A percentile compares a stretch with the other conserved stretches of the same genome.
phyloP scores from a whole-genome alignment of 2,113 vertebrate genomes.

The Ploceus nigricollis region DNA sequence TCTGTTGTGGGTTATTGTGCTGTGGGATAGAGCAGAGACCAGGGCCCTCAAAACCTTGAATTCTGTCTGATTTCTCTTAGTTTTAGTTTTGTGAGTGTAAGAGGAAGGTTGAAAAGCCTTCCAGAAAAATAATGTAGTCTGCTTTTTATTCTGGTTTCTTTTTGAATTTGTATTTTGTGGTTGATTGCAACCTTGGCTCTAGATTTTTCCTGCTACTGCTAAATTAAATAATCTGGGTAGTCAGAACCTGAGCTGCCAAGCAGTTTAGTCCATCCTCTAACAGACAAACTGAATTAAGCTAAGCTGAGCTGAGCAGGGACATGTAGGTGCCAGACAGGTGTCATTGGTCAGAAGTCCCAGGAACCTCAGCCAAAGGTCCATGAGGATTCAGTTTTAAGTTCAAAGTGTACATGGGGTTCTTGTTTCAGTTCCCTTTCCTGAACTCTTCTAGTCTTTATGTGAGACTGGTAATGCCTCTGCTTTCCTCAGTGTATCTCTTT shows the following conservation, averaged over 20 bases:
- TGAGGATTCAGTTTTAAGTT: neutral
- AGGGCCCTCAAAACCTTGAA: neutral
- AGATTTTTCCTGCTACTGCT: neutral
- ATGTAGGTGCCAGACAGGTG: neutral
- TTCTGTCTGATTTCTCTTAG: neutral
- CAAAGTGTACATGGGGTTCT: neutral
- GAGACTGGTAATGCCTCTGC: neutral
- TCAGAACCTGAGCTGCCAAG: neutral
- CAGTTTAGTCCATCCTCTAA: neutral
- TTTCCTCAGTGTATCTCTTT: neutral
- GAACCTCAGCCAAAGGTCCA: neutral
- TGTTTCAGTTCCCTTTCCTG: neutral
- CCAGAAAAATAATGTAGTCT: neutral
- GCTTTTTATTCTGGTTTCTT: neutral
- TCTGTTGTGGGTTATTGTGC: neutral
- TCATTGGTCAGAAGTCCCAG: neutral
- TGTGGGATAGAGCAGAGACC: neutral
- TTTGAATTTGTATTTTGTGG: neutral
- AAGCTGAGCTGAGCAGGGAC: neutral
- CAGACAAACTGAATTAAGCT: neutral
- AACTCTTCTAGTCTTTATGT: neutral
- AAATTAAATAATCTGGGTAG: neutral
- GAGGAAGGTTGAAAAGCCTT: neutral
- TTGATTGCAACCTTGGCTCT: neutral
- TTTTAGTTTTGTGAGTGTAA: neutral